Evolutionary conservation across 2,888 invertebrate genomes (phyloP), one percentile per base, ranked within the genome.

Genomic region (Synanthedon andrenaeformis): DNA sequence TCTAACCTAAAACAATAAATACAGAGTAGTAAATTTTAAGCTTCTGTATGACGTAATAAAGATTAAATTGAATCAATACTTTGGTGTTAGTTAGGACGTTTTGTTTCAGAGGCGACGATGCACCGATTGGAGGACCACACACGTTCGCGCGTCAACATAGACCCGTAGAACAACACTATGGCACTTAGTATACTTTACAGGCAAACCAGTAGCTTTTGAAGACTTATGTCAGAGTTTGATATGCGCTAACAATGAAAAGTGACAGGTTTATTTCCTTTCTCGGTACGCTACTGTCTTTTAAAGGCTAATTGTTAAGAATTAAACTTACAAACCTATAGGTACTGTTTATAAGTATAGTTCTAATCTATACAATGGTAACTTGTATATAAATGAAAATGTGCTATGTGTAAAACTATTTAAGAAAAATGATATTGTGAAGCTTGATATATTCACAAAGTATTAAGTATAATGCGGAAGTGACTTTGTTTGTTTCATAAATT

Each of bases 111-210:
- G 12, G 4, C 45, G 45, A 54, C 51, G 23, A 23, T 23, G 52
- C 57, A 57, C 62, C 59, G 59, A 64, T 62, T 63, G 35, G 86
- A 87, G 78, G 86, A 87, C 86, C 86, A 87, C 86, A 87, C 86
- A 86, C 86, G 80, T 73, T 68, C 72, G 72, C 70, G 68, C 79
- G 81, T 82, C 82, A 82, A 79, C 77, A 79, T 74, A 64, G 78
- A 74, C 69, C 79, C 79, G 71, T 80, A 80, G 79, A 83, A 87
- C 80, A 85, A 86, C 85, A 85, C 72, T 74, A 77, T 76, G 76
- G 73, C 83, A 82, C 79, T 85, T 82, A 83, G 81, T 83, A 79
- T 79, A 83, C 75, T 85, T 83, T 72, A 72, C 84, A 82, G 82
- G 82, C 84, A 82, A 77, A 83, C 80, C 78, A 78, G 83, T 79